A percentile compares a stretch with the other conserved stretches of the same genome.
phyloP scores from a whole-genome alignment of 2,113 vertebrate genomes.

The Poeciliopsis prolifica region DNA sequence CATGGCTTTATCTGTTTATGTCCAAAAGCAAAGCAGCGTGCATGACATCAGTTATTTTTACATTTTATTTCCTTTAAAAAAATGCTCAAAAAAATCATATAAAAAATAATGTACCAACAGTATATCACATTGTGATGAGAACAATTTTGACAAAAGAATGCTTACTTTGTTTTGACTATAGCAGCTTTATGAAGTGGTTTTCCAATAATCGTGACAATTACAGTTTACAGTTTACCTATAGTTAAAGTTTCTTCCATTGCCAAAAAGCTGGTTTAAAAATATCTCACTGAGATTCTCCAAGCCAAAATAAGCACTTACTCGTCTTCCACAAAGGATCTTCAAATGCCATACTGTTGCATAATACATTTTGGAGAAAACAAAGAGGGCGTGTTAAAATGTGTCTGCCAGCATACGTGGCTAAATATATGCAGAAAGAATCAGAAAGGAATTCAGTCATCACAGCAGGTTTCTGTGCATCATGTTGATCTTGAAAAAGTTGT shows the following conservation, averaged over 20 bases:
- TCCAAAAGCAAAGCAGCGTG: no score
- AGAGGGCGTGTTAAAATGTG: constrained; percentile 44
- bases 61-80: no score
- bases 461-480: constrained; percentile 36
- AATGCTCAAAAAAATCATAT: no score
- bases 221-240: not conserved
- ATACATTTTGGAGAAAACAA: constrained; percentile 39
- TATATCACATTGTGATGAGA: no score
- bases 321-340: constrained; percentile 12
- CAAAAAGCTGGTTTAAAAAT: not conserved
- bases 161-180: no score
- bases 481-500: constrained; percentile 28
- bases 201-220: no score
- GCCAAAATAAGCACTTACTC: not conserved
- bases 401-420: constrained; percentile 59
- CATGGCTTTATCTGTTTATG: no score
- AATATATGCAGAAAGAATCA: constrained; percentile 16
- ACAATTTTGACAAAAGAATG: no score
- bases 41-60: no score
- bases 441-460: constrained; percentile 1
- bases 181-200: no score
- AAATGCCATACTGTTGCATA: constrained; percentile 14
- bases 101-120: no score
- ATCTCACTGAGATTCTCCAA: not conserved
- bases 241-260: not conserved